Evolutionary conservation across 2,888 invertebrate genomes (phyloP).

Genomic region (Shargacucullia verbasci): DNA sequence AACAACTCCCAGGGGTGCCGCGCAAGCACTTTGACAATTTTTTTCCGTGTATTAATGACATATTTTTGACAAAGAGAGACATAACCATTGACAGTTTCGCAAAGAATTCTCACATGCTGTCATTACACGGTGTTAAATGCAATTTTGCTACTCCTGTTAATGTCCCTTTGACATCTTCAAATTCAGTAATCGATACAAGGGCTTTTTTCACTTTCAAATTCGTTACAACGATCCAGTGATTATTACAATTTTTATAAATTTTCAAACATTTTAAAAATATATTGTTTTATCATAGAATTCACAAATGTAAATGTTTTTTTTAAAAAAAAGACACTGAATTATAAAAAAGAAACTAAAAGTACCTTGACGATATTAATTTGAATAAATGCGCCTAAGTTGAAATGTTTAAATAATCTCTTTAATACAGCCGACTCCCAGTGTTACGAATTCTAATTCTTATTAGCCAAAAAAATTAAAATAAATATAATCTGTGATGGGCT

Average conservation of each 20-base stretch:
- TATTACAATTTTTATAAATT: background rate
- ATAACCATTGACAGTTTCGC: slow-evolving; percentile 80
- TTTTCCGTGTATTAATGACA: slow-evolving; percentile 82
- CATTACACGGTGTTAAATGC: slow-evolving; percentile 84
- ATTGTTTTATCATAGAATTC: too few relatives aligned
- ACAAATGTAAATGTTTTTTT: background rate
- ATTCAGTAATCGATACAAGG: slow-evolving; percentile 34
- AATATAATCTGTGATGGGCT: slow-evolving; percentile 79
- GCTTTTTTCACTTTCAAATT: slow-evolving; percentile 16
- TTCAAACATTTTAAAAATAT: background rate
- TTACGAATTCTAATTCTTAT: slow-evolving; percentile 74
- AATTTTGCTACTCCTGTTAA: slow-evolving; percentile 64
- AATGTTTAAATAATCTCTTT: slow-evolving; percentile 67
- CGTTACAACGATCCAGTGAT: background rate
- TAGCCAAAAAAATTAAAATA: slow-evolving; percentile 65
- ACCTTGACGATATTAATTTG: slow-evolving; percentile 3
- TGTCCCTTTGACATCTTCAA: slow-evolving; percentile 44
- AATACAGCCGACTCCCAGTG: slow-evolving; percentile 71
- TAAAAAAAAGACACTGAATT: background rate
- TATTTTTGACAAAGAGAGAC: slow-evolving; percentile 84
- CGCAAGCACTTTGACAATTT: slow-evolving; percentile 77
- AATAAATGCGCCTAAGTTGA: slow-evolving; percentile 29
- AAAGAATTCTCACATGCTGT: slow-evolving; percentile 80
- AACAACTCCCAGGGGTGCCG: slow-evolving; percentile 83
- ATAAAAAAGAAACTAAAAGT: background rate